These are phyloP conservation scores for Neosalanx taihuensis DNA, from an alignment of 2,797 vertebrate genomes.

Conservation along the genomic window DNA sequence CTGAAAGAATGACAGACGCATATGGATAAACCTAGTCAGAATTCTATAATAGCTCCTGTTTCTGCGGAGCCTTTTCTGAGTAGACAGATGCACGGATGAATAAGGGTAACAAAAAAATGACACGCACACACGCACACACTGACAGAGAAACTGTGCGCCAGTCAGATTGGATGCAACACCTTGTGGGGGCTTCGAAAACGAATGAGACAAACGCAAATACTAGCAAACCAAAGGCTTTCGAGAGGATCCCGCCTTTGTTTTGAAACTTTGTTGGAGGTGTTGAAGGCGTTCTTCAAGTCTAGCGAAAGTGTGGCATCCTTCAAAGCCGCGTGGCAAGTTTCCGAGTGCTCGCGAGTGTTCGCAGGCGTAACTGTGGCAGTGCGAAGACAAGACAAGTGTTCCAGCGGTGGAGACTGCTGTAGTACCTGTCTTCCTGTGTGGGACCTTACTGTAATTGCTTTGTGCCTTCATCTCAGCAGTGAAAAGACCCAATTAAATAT, in stretches of 20 bases:
- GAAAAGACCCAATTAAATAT: slow-evolving; percentile 74
- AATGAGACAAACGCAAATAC: slow-evolving; percentile 8
- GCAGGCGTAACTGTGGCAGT: slow-evolving; percentile 28
- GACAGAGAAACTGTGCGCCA: slow-evolving; percentile 15
- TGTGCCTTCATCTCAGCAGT: slow-evolving; percentile 69
- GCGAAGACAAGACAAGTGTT: slow-evolving; percentile 41
- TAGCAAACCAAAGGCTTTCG: slow-evolving; percentile 11
- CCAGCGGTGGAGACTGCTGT: slow-evolving; percentile 20
- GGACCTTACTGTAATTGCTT: slow-evolving; percentile 71
- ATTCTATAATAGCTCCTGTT: slow-evolving; percentile 29
- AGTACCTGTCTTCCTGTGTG: slow-evolving; percentile 33
- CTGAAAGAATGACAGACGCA: slow-evolving; percentile 2
- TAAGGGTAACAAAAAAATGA: slow-evolving; percentile 17
- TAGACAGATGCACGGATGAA: slow-evolving; percentile 27
- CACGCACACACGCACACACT: slow-evolving; percentile 32
- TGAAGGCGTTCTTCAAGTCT: slow-evolving; percentile 9
- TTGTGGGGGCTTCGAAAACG: background rate
- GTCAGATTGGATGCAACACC: background rate
- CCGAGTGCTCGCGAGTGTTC: slow-evolving; percentile 19
- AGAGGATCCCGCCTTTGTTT: slow-evolving; percentile 1
- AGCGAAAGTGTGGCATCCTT: slow-evolving; percentile 6
- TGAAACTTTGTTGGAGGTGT: background rate
- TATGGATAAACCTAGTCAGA: slow-evolving; percentile 22
- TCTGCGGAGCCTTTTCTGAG: slow-evolving; percentile 22
- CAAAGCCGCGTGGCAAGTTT: slow-evolving; percentile 18